A percentile compares a stretch with the other conserved stretches of the same genome.
Evolutionary conservation across 2,888 invertebrate genomes (phyloP).

Genomic region (Koerneria pararmatus): DNA sequence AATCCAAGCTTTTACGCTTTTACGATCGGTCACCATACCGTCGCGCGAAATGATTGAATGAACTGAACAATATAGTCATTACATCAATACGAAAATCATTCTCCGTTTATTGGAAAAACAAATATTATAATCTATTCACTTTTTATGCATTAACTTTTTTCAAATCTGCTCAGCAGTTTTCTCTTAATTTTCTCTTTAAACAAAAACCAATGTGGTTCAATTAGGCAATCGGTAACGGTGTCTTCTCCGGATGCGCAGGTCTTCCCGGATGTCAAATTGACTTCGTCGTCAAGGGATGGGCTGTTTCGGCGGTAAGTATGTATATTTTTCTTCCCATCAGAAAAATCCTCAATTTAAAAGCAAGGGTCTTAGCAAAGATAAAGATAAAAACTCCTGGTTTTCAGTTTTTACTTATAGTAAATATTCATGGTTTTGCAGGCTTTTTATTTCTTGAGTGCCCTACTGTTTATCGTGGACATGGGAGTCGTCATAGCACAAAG

Average conservation of each 20-base stretch:
- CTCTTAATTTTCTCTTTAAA: too few species aligned
- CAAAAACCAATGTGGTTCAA: too few species aligned
- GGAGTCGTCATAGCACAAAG: slow-evolving; percentile 47
- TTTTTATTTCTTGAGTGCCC: slow-evolving; percentile 54
- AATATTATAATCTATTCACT: neutral
- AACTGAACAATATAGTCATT: too few species aligned
- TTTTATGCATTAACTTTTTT: too few species aligned
- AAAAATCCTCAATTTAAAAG: neutral
- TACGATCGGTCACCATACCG: too few species aligned
- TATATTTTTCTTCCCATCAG: neutral
- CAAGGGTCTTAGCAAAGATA: neutral
- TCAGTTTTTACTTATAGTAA: neutral
- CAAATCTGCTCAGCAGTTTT: too few species aligned
- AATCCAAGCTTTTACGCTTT: too few species aligned
- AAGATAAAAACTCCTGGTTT: slow-evolving; percentile 1
- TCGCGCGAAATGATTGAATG: too few species aligned
- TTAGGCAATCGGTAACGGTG: slow-evolving; percentile 40
- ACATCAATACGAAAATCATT: too few species aligned
- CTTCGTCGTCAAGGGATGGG: slow-evolving; percentile 59
- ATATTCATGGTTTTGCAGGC: slow-evolving; percentile 45
- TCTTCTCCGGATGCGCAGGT: slow-evolving; percentile 52
- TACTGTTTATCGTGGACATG: slow-evolving; percentile 51
- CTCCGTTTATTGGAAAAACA: neutral
- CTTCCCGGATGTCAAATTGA: slow-evolving; percentile 58
- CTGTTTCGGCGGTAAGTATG: slow-evolving; percentile 46